Evolutionary conservation across 2,888 invertebrate genomes (phyloP), one percentile per base, ranked within the genome.

Genomic region (Xanthia togata): DNA sequence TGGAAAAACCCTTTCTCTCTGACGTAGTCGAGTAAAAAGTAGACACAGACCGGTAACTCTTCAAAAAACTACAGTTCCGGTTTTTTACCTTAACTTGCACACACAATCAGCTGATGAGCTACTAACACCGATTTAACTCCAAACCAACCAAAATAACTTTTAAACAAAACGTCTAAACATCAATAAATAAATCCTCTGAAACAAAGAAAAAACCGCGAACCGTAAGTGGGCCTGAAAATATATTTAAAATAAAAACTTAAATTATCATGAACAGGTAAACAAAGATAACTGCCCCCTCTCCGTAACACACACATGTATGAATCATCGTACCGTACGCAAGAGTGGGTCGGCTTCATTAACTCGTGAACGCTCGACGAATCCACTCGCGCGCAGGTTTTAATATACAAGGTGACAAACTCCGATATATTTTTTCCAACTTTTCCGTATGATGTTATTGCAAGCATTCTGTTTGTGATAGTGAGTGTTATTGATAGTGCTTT

Each of bases 381-480:
- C 87, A 91, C 90, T 91, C 93, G 89, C 83, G 93, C 94, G 94
- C 95, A 95, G 92, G 90, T 86, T 73, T 60, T 50, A 75, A 53
- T n/a, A 70, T 76, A 79, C 78, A 88, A 73, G 80, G 71, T 82
- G 84, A 63, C 26, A 44, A 41, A 85, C 71, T 70, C 71, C 71
- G 83, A 74, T 60, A 41, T 62, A 35, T 62, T 50, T 70, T 75
- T 85, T 71, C 9, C 2, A 44, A 80, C 75, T 86, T 85, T 81
- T 87, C 78, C 81, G 63, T 89, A 88, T 90, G 85, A 91, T 91
- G 90, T 78, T 88, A 88, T 80, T 88, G 73, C 87, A 88, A 82
- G 31, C 79, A 83, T 87, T 87, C 83, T 81, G 82, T 84, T 78
- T 86, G 89, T 89, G 89, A 86, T 79, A 82, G 85, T 87, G 88